A percentile compares a stretch with the other conserved stretches of the same genome.
Evolutionary conservation across 2,113 vertebrate species (phyloP).

Genomic region (Labeo rohita): DNA sequence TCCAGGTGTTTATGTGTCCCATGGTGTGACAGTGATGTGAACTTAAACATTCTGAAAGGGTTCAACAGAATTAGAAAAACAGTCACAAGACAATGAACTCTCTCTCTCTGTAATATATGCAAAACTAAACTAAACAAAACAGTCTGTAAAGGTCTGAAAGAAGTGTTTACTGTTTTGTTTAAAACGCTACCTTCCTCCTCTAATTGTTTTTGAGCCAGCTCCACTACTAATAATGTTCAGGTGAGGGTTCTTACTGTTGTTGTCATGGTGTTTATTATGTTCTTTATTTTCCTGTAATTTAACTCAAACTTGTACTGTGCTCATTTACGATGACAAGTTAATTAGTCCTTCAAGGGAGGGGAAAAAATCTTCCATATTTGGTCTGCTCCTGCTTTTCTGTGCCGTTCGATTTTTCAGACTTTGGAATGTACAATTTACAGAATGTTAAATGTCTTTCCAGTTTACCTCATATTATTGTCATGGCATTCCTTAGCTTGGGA

Average conservation of each 20-base stretch:
- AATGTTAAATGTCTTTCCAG: conserved; percentile 30
- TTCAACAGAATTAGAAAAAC: background rate
- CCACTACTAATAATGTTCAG: conserved; percentile 53
- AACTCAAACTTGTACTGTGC: conserved; percentile 3
- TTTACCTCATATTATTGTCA: conserved; percentile 46
- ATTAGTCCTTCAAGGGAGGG: conserved; percentile 32
- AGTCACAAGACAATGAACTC: conserved; percentile 43
- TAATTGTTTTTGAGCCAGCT: conserved; percentile 46
- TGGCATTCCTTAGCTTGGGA: conserved; percentile 33
- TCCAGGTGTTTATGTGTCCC: conserved; percentile 33
- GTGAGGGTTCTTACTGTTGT: conserved; percentile 57
- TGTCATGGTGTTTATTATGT: conserved; percentile 46
- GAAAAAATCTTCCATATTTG: background rate
- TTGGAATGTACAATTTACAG: conserved; percentile 42
- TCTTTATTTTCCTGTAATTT: conserved; percentile 48
- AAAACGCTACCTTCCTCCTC: conserved; percentile 56
- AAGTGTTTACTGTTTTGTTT: conserved; percentile 60
- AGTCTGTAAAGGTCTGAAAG: conserved; percentile 65
- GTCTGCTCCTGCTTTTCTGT: background rate
- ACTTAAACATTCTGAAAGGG: background rate
- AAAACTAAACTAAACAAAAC: conserved; percentile 37
- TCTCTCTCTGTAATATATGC: conserved; percentile 58
- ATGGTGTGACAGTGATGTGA: conserved; percentile 34
- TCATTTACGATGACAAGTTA: conserved; percentile 40
- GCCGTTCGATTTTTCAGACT: conserved; percentile 11